Percentiles rank a stretch among this genome's conserved stretches.
phyloP scores from a whole-genome alignment of 2,797 vertebrate genomes.

The Threskiornis aethiopicus region DNA sequence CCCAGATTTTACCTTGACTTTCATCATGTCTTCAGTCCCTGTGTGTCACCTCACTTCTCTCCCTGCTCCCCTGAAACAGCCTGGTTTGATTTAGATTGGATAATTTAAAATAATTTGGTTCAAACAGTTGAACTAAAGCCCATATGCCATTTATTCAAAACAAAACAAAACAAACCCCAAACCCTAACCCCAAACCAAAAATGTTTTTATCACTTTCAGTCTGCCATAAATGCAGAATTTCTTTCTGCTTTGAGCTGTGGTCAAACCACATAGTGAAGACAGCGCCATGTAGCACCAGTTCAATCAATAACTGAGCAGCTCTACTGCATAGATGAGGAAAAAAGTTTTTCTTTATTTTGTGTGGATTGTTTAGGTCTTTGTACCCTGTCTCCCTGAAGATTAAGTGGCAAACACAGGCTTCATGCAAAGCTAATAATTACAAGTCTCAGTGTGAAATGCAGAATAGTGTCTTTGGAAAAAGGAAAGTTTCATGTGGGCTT shows the following conservation, averaged over 20 bases:
- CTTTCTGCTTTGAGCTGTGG: neutral
- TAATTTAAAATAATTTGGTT: neutral
- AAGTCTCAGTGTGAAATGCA: neutral
- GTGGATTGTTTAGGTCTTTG: neutral
- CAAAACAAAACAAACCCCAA: neutral
- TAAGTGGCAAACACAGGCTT: neutral
- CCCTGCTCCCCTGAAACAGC: neutral
- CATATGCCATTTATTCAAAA: neutral
- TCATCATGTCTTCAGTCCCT: neutral
- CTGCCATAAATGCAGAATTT: neutral
- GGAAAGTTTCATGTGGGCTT: neutral
- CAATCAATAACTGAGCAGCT: neutral
- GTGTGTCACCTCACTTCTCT: neutral
- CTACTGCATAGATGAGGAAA: neutral
- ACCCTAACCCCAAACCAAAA: neutral
- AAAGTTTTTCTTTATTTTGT: neutral
- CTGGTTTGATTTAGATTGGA: neutral
- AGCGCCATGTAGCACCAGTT: neutral
- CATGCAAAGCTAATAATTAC: neutral
- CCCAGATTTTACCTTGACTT: neutral
- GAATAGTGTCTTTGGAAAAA: neutral
- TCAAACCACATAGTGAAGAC: neutral
- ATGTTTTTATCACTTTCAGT: neutral
- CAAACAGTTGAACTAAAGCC: neutral
- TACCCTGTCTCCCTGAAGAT: neutral